These are phyloP conservation scores for Tokudaia muenninki DNA, from an alignment of 2,797 vertebrate genomes.

Conservation along the genomic window DNA sequence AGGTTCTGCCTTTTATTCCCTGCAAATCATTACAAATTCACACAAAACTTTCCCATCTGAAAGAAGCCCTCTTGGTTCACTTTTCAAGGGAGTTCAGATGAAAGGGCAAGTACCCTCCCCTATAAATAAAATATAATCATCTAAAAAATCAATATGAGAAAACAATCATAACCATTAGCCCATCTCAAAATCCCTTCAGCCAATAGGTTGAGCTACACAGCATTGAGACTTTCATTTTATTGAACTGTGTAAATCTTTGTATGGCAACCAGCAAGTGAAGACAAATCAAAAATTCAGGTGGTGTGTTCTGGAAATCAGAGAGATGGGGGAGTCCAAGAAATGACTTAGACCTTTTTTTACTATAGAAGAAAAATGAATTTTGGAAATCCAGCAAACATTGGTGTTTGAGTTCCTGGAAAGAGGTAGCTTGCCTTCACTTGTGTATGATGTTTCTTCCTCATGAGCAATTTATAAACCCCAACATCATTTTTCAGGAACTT, in stretches of 20 bases:
- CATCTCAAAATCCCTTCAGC: constrained; percentile 92
- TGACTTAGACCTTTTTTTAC: constrained; percentile 52
- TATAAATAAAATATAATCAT: constrained; percentile 95
- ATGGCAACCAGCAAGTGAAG: constrained; percentile 85
- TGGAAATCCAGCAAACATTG: constrained; percentile 25
- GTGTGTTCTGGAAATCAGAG: constrained; percentile 86
- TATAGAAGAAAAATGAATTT: constrained; percentile 40
- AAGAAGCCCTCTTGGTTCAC: constrained; percentile 36
- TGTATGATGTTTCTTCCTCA: constrained; percentile 35
- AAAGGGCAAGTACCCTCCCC: constrained; percentile 79
- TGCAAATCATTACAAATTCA: constrained; percentile 64
- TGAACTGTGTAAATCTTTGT: constrained; percentile 91
- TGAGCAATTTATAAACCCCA: constrained; percentile 68
- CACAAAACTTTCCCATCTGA: constrained; percentile 27
- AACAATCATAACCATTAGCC: constrained; percentile 90
- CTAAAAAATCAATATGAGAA: constrained; percentile 92
- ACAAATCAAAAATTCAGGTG: constrained; percentile 90
- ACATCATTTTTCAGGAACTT: constrained; percentile 38
- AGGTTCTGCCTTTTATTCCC: neutral
- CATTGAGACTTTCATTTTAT: constrained; percentile 91
- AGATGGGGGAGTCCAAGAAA: constrained; percentile 69
- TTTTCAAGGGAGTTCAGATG: constrained; percentile 59
- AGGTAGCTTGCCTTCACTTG: neutral
- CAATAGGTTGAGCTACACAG: constrained; percentile 89
- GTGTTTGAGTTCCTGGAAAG: constrained; percentile 28